Base-by-base conservation (phyloP, 2,888 invertebrate genomes). In the Hydraecia micacea region DNA sequence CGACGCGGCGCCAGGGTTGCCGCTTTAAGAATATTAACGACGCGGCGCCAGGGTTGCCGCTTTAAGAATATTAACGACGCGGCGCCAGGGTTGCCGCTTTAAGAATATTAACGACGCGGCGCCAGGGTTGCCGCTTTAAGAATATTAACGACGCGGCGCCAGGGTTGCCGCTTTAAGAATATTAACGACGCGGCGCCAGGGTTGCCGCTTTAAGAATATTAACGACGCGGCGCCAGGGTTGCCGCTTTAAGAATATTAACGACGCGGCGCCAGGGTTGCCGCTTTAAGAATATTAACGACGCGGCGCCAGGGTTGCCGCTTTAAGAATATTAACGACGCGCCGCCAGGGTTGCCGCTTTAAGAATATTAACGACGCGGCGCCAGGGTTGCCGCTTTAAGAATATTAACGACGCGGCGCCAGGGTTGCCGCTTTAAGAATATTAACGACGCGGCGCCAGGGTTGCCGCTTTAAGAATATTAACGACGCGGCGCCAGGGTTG, bases 11-110 rank as follows among this genome's bases (percentile, higher is more conserved):
- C n/a, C n/a, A 85, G 85, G 83, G 86, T 28, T 84, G 79, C 1
- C 32, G 0, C 55, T 49, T 13, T 21, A 21, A 58, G 77, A 55
- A 72, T 52, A 65, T n/a, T n/a, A n/a, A n/a, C n/a, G n/a, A n/a
- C n/a, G n/a, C n/a, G n/a, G n/a, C n/a, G n/a, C n/a, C n/a, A 85
- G 85, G 83, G 86, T 28, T 84, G 79, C 1, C 32, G 0, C 55
- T 49, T 13, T 21, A 21, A 58, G 77, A 55, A 72, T 52, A 65
- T n/a, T n/a, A n/a, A n/a, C n/a, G n/a, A n/a, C n/a, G n/a, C n/a
- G n/a, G n/a, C n/a, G n/a, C n/a, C n/a, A 85, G 85, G 83, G 86
- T 28, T 84, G 79, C 1, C 32, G 0, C 55, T 49, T 13, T 21
- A 21, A 58, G 77, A 55, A 72, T 52, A 65, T n/a, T n/a, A n/a